Evolutionary conservation across 2,113 vertebrate genomes (phyloP).

Genomic region (Manacus vitellinus): DNA sequence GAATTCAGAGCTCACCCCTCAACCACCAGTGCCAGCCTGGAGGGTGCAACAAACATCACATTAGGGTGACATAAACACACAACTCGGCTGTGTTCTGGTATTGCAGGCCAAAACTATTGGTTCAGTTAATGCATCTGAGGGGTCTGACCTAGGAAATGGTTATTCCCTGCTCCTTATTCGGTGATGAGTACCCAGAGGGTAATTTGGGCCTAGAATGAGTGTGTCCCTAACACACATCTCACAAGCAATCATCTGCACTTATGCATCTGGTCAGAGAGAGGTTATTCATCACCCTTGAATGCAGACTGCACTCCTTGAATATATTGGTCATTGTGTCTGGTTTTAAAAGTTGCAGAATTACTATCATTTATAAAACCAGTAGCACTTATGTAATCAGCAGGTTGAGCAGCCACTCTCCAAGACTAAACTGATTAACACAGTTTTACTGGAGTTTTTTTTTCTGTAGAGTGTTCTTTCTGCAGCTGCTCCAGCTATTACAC

Average conservation of each 20-base stretch:
- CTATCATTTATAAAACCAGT: not conserved
- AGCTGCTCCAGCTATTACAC: slow-evolving; percentile 26
- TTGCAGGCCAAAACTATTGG: not conserved
- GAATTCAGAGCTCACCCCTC: not conserved
- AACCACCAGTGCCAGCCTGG: not conserved
- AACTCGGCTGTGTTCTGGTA: not conserved
- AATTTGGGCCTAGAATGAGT: not conserved
- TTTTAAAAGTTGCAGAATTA: not conserved
- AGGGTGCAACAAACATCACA: accelerated
- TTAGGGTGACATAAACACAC: not conserved
- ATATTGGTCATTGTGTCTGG: not conserved
- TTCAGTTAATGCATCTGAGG: not conserved
- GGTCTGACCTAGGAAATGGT: not conserved
- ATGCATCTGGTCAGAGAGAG: not conserved
- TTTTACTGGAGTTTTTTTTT: not conserved
- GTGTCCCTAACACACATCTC: not conserved
- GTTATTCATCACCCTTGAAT: not conserved
- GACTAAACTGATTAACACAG: not conserved
- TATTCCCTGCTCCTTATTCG: not conserved
- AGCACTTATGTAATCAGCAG: not conserved
- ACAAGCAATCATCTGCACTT: not conserved
- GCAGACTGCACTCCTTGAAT: not conserved
- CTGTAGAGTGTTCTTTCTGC: not conserved
- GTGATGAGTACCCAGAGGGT: not conserved
- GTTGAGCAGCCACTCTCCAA: not conserved